phyloP scores from a whole-genome alignment of 2,113 vertebrate genomes.

The Phyllopteryx taeniolatus region DNA sequence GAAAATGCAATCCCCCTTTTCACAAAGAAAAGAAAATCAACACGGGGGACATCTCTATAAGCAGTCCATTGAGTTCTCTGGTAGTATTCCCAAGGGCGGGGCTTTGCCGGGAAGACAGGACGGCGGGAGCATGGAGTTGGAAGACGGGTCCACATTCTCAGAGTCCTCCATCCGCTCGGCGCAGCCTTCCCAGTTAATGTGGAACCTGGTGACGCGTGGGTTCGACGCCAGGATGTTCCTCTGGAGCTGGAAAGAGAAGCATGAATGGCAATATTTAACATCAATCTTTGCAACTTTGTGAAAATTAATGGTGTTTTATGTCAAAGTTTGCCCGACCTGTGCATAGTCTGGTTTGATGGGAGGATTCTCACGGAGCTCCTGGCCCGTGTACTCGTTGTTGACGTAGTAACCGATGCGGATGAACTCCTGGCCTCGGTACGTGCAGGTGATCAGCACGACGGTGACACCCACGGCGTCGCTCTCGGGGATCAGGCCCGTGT shows the following conservation, averaged over 20 bases:
- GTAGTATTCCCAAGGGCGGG: constrained; percentile 76
- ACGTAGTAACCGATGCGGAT: constrained; percentile 92
- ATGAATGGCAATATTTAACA: background rate
- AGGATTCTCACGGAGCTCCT: constrained; percentile 86
- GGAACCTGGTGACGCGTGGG: constrained; percentile 88
- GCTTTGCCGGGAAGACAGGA: constrained; percentile 78
- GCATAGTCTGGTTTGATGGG: constrained; percentile 85
- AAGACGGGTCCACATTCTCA: constrained; percentile 82
- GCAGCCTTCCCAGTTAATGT: constrained; percentile 89
- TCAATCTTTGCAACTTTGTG: background rate
- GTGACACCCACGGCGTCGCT: constrained; percentile 90
- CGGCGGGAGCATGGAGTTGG: constrained; percentile 77
- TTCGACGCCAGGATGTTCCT: constrained; percentile 89
- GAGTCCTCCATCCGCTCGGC: constrained; percentile 81
- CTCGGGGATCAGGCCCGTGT: constrained; percentile 84
- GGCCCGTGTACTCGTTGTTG: constrained; percentile 88
- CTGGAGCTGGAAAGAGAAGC: constrained; percentile 75
- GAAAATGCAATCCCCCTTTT: constrained; percentile 59
- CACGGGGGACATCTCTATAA: constrained; percentile 54
- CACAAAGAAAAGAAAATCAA: background rate
- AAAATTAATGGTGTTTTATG: background rate
- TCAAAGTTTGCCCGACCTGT: constrained; percentile 72
- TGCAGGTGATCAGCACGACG: constrained; percentile 89
- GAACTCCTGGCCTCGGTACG: constrained; percentile 88
- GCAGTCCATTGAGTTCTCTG: constrained; percentile 92